These are phyloP conservation scores for Barypeithes pellucidus DNA, from an alignment of 2,888 invertebrate genomes.

Conservation along the genomic window DNA sequence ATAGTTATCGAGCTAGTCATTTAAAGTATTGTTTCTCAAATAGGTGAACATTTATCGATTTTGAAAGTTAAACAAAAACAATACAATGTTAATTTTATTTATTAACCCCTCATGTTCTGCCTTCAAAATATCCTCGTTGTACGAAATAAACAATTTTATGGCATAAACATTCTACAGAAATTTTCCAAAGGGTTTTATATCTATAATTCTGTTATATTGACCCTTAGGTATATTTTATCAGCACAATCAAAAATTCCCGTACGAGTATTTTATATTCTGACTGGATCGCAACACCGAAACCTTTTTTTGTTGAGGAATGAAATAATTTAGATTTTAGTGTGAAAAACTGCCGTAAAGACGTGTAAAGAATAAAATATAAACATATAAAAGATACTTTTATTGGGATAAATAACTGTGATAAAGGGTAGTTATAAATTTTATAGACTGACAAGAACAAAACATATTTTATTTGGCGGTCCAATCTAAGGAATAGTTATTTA, in stretches of 20 bases:
- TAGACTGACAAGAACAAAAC: too few species aligned
- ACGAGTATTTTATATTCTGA: slow-evolving; percentile 24
- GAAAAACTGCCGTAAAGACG: slow-evolving; percentile 24
- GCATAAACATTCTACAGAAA: neutral
- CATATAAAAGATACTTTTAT: slow-evolving; percentile 9
- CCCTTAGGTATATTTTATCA: slow-evolving; percentile 16
- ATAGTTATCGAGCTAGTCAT: too few species aligned
- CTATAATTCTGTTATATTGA: slow-evolving; percentile 11
- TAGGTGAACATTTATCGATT: too few species aligned
- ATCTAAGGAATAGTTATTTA: too few species aligned
- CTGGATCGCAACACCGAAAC: slow-evolving; percentile 22
- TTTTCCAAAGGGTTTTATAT: neutral
- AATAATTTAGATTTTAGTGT: slow-evolving; percentile 33
- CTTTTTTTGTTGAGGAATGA: slow-evolving; percentile 17
- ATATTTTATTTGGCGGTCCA: too few species aligned
- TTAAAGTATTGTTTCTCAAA: too few species aligned
- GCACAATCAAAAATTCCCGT: slow-evolving; percentile 24
- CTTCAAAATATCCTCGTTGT: too few species aligned
- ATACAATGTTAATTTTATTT: too few species aligned
- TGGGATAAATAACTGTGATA: neutral
- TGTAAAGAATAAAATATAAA: slow-evolving; percentile 24
- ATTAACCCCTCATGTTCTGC: too few species aligned
- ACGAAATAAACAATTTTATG: too few species aligned
- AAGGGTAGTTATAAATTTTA: neutral
- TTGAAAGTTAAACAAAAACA: too few species aligned